phyloP scores from a whole-genome alignment of 2,888 invertebrate species.

The Drosophila cracens region DNA sequence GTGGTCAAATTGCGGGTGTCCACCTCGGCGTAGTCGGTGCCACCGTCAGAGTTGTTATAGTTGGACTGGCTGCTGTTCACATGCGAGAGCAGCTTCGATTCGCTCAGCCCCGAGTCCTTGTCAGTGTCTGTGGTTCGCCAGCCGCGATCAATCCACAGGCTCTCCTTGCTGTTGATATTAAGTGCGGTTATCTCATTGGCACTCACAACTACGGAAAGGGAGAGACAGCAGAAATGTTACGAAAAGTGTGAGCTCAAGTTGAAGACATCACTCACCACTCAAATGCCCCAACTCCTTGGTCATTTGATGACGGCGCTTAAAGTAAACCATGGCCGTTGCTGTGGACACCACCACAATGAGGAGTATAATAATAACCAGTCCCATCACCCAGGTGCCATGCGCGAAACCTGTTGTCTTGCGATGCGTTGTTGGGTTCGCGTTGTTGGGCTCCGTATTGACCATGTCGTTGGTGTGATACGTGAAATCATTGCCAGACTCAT shows the following conservation, averaged over 20 bases:
- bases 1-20: constrained; percentile 89
- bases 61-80: constrained; percentile 85
- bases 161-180: constrained; percentile 87
- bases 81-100: constrained; percentile 87
- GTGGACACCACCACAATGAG: constrained; percentile 82
- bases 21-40: constrained; percentile 89
- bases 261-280: constrained; percentile 85
- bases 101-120: constrained; percentile 87
- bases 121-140: constrained; percentile 88
- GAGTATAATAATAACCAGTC: constrained; percentile 82
- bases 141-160: constrained; percentile 89
- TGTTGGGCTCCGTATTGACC: constrained; percentile 76
- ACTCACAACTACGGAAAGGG: constrained; percentile 82
- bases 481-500: constrained; percentile 68
- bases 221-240: not conserved
- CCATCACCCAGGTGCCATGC: constrained; percentile 85
- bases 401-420: constrained; percentile 83
- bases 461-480: constrained; percentile 77
- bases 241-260: not conserved
- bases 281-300: constrained; percentile 88
- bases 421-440: constrained; percentile 82
- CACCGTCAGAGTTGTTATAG: constrained; percentile 85
- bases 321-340: constrained; percentile 83
- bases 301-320: constrained; percentile 84
- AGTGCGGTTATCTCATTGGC: constrained; percentile 85